Evolutionary conservation across 2,888 invertebrate species (phyloP), one percentile per base, ranked within the genome.

Genomic region (Noctuana brunneofusca): DNA sequence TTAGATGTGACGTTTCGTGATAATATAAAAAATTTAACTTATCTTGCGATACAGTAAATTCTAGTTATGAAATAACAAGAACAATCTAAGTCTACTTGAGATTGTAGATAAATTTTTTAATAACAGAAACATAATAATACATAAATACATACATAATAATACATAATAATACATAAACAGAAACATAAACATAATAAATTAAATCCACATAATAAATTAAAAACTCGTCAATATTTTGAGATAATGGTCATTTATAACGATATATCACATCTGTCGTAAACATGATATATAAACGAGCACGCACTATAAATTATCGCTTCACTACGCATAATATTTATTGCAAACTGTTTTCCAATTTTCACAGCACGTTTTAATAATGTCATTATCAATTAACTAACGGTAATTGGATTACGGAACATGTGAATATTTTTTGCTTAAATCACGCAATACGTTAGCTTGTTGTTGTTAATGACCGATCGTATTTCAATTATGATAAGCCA

Each of bases 301-400:
- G 14, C 20, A 48, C 18, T 27, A 18, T 60, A 48, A 54, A 62
- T 62, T 55, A 46, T 41, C 16, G 41, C 41, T 41, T 41, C 41
- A 18, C 41, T 41, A 62, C 55, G 54, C 49, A 49, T 55, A 48
- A 38, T 49, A 62, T 62, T 62, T 62, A 55, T 62, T 24, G 49
- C 35, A 54, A 60, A 60, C 35, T 38, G 62, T 62, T 62, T 55
- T 55, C 55, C 54, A 53, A 62, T 62, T 55, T 62, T 55, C 55
- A 62, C 49, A 30, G 62, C 54, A 48, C 49, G 49, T 55, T 62
- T 62, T 62, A 62, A 62, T 62, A 48, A 62, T 55, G 62, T 62
- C 62, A 49, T 62, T 62, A 55, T 62, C 49, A 62, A 62, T 62
- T 62, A 62, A 62, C 62, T 55, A 62, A 55, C 55, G 62, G 48